These are phyloP conservation scores for Symphodus melops DNA, from an alignment of 2,113 vertebrate species.

Conservation along the genomic window DNA sequence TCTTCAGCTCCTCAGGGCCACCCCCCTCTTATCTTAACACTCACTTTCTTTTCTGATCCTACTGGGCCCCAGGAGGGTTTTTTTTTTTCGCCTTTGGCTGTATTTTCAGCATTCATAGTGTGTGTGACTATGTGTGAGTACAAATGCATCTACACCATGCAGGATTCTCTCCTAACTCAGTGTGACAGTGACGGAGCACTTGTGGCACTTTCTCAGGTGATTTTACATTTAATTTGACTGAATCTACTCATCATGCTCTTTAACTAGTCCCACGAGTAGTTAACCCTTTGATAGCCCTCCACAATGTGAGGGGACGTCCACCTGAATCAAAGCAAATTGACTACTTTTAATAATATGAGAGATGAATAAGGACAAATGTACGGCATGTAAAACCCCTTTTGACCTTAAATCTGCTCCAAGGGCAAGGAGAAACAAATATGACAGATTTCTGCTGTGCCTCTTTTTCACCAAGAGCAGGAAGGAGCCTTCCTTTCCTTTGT, in stretches of 20 bases:
- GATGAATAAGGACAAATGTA: background rate
- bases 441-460: too few species aligned
- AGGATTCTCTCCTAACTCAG: background rate
- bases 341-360: background rate
- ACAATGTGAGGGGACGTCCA: background rate
- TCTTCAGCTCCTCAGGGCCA: conserved; percentile 61
- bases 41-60: conserved; percentile 51
- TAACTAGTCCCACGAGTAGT: background rate
- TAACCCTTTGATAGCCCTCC: background rate
- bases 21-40: conserved; percentile 48
- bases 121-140: conserved; percentile 33
- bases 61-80: conserved; percentile 19
- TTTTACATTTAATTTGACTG: background rate
- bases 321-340: background rate
- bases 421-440: too few species aligned
- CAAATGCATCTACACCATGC: conserved; percentile 8
- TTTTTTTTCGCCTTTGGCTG: conserved; percentile 30
- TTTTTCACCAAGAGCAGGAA: too few species aligned
- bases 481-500: too few species aligned
- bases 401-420: too few species aligned
- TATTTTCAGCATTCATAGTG: conserved; percentile 24
- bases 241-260: background rate
- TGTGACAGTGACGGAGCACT: background rate
- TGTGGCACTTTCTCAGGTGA: background rate
- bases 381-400: background rate